Evolutionary conservation across 2,113 vertebrate species (phyloP), one percentile per base, ranked within the genome.

Genomic region (Acrocephalus arundinaceus): DNA sequence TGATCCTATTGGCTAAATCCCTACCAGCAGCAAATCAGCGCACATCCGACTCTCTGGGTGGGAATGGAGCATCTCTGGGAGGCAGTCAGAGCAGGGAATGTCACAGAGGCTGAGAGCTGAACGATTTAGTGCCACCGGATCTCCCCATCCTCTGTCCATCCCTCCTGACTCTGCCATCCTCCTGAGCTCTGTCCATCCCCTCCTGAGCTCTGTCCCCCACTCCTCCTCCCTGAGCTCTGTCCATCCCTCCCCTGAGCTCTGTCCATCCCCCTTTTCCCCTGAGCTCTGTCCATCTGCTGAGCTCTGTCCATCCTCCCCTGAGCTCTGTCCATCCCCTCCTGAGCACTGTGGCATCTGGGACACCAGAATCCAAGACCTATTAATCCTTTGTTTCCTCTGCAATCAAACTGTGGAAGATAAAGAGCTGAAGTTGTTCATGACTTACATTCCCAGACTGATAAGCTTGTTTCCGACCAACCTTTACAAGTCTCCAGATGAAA

Each of bases 21-120:
- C 30, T 28, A 14, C 27, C 28, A 18, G 11, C 9, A 9, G 27
- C 27, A 15, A 18, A 68, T 6, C 2, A 28, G 21, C 35, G 7
- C 22, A 4, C 51, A 13, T 1, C 16, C 0, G 5, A 6, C 21
- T 25, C 54, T 11, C 22, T 13, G 33, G 3, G 4, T 3, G 28
- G 35, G 59, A 43, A n/a, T 10, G 30, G 7, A 75, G 37, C 73
- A 58, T 6, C 30, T 31, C 70, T 7, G 4, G 73, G 37, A 66
- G 19, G 54, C n/a, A 31, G 30, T n/a, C 19, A 30, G 55, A 43
- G 55, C 73, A 59, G 1, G 0, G 57, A 52, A 45, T 13, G 15
- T 2, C 68, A 23, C 27, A 10, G 41, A 37, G 18, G 45, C 59
- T 18, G 39, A 28, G 31, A 63, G 23, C 46, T 41, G 74, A 67